These are phyloP conservation scores for Oreochromis aureus DNA, from an alignment of 2,113 vertebrate species.

Conservation along the genomic window DNA sequence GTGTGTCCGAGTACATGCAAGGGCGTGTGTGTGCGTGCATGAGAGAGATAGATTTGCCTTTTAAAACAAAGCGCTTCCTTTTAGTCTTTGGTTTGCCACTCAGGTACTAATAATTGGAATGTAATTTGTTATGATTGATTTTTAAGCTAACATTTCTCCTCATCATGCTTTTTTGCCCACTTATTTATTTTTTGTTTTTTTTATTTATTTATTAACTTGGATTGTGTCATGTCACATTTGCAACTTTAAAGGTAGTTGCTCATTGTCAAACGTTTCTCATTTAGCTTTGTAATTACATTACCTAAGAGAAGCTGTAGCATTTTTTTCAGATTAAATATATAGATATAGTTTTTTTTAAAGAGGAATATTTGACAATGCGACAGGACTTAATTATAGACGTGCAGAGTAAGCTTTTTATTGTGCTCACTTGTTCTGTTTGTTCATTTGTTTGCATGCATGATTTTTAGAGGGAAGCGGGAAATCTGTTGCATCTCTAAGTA, in stretches of 20 bases:
- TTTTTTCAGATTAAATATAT: not conserved
- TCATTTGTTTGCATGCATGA: not conserved
- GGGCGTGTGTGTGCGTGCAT: not conserved
- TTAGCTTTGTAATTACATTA: not conserved
- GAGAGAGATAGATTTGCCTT: not conserved
- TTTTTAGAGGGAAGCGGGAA: conserved; percentile 87
- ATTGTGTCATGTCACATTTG: not conserved
- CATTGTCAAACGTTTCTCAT: not conserved
- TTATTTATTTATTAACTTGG: not conserved
- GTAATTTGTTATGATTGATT: not conserved
- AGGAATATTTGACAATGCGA: not conserved
- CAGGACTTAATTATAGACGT: not conserved
- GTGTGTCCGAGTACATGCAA: not conserved
- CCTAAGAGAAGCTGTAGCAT: not conserved
- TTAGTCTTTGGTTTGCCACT: conserved; percentile 29
- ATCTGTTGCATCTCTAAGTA: conserved; percentile 80
- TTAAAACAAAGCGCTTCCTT: not conserved
- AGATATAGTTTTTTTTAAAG: not conserved
- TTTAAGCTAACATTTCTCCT: conserved; percentile 14
- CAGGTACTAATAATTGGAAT: conserved; percentile 40
- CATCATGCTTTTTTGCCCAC: not conserved
- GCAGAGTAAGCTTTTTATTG: not conserved
- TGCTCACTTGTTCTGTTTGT: not conserved
- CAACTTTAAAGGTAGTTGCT: not conserved
- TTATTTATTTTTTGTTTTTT: not conserved